Percentiles rank a stretch among this genome's conserved stretches.
These are phyloP conservation scores for Holocentrus rufus DNA, from an alignment of 2,797 vertebrate species.

Conservation along the genomic window DNA sequence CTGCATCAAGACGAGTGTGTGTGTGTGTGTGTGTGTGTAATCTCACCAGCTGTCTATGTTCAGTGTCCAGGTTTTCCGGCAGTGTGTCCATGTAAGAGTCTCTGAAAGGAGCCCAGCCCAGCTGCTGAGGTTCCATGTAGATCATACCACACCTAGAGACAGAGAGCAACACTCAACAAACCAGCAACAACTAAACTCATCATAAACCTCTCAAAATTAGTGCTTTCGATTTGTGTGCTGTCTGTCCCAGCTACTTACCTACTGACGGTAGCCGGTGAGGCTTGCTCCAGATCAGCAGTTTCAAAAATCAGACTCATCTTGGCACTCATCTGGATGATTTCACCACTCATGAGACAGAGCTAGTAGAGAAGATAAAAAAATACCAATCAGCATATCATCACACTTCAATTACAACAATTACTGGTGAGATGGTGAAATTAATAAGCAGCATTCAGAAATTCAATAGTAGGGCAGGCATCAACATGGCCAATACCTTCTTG, in stretches of 20 bases:
- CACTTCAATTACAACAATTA: neutral
- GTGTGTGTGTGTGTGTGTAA: neutral
- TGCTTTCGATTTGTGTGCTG: neutral
- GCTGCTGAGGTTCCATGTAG: conserved; percentile 94
- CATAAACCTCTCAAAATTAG: neutral
- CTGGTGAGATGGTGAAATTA: neutral
- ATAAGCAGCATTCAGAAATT: neutral
- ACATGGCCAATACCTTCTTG: conserved; percentile 86
- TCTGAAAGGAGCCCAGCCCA: conserved; percentile 92
- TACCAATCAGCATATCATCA: neutral
- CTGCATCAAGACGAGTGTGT: neutral
- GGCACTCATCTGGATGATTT: conserved; percentile 96
- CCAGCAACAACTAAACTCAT: neutral
- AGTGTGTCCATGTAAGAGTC: conserved; percentile 92
- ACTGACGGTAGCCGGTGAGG: conserved; percentile 95
- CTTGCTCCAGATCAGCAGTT: conserved; percentile 91
- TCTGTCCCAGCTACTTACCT: conserved; percentile 77
- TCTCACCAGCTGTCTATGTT: conserved; percentile 87
- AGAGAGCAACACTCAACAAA: conserved; percentile 28
- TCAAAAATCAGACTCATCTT: conserved; percentile 98
- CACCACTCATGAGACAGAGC: conserved; percentile 96
- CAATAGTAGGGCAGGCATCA: neutral
- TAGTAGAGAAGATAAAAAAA: conserved; percentile 63
- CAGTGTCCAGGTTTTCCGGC: conserved; percentile 80
- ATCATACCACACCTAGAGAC: conserved; percentile 93